These are phyloP conservation scores for Drosophila ironensis DNA, from an alignment of 1,140 invertebrate genomes.

Conservation along the genomic window DNA sequence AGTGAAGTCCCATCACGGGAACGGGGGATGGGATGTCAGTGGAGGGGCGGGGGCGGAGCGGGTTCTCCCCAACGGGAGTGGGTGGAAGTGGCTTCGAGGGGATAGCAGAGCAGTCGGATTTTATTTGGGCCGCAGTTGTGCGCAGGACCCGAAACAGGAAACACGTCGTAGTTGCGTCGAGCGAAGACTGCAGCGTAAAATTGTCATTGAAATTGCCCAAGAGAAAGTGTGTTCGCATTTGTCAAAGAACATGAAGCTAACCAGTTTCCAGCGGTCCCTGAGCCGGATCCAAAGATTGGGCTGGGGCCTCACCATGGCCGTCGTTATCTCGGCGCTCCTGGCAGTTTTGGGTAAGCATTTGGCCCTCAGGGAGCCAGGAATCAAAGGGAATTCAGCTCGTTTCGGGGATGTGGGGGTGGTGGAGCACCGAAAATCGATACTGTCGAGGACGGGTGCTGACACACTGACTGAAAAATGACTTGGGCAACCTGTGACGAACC, in stretches of 20 bases:
- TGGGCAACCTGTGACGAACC: conserved; percentile 26
- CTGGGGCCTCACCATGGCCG: neutral
- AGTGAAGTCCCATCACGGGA: conserved; percentile 34
- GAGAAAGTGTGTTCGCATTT: conserved; percentile 26
- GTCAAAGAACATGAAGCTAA: conserved; percentile 13
- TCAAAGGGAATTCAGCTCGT: neutral
- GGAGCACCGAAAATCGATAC: conserved; percentile 59
- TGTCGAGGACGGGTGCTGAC: conserved; percentile 49
- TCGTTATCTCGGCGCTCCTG: conserved; percentile 15
- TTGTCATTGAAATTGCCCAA: conserved; percentile 17
- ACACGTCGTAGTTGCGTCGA: conserved; percentile 50
- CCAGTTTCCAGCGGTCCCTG: neutral
- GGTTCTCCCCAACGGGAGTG: neutral
- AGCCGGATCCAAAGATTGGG: conserved; percentile 12
- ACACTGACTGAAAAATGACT: conserved; percentile 52
- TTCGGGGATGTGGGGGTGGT: neutral
- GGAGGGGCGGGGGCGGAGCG: neutral
- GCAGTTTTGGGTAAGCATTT: conserved; percentile 46
- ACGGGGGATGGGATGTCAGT: neutral
- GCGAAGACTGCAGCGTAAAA: conserved; percentile 28
- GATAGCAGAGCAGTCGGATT: conserved; percentile 1
- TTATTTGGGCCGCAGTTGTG: conserved; percentile 57
- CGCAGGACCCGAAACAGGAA: conserved; percentile 54
- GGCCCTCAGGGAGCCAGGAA: neutral
- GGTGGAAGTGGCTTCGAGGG: conserved; percentile 1